Evolutionary conservation across 2,113 vertebrate species (phyloP).

Genomic region (Noturus placidus): DNA sequence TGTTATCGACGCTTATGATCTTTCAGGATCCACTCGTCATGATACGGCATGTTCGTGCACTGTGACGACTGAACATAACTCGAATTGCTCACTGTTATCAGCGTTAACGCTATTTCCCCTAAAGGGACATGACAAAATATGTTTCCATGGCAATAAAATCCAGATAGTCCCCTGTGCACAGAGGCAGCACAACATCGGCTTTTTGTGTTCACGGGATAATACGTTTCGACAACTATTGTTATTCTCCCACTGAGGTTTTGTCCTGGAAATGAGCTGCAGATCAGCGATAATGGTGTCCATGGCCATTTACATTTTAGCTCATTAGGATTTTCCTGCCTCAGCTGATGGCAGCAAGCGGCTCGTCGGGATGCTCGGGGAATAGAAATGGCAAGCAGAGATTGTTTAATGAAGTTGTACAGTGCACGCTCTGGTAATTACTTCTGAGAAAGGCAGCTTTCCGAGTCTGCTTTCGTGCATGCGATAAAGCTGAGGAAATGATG

Average conservation of each 20-base stretch:
- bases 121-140: background rate
- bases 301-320: background rate
- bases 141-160: slow-evolving; percentile 38
- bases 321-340: slow-evolving; percentile 29
- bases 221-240: background rate
- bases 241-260: background rate
- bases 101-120: background rate
- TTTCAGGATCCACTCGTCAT: background rate
- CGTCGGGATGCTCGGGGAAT: background rate
- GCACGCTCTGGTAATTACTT: slow-evolving; percentile 12
- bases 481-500: background rate
- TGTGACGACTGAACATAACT: background rate
- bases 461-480: background rate
- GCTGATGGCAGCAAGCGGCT: background rate
- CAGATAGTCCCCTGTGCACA: background rate
- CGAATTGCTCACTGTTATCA: background rate
- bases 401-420: slow-evolving; percentile 30
- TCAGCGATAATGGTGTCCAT: background rate
- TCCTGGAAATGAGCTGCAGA: background rate
- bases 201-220: slow-evolving; percentile 18
- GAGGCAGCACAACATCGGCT: background rate
- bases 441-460: background rate
- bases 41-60: background rate
- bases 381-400: slow-evolving; percentile 4
- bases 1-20: background rate